Percentiles rank a stretch among this genome's conserved stretches.
Conservation (phyloP, 2,888 invertebrate species). For the Petrolisthes manimaculis region DNA sequence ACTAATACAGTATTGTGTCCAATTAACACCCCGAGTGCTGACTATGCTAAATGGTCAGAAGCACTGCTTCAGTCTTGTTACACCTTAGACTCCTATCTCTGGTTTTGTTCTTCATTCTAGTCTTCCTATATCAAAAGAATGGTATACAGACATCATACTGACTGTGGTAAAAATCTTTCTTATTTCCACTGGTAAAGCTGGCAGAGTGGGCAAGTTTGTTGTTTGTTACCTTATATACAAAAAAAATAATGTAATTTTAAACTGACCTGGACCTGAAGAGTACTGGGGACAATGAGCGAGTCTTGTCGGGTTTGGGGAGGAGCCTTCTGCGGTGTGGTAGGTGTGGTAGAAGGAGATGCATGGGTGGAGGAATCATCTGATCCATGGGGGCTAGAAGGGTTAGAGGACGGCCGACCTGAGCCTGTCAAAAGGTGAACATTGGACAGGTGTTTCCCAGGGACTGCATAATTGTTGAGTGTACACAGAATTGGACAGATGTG, state of each 20-base stretch:
- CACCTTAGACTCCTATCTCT: no score
- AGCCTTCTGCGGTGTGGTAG: conserved; percentile 62
- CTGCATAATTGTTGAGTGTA: background rate
- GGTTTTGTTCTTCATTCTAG: no score
- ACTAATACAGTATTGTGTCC: no score
- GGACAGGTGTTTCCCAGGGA: background rate
- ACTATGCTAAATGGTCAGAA: no score
- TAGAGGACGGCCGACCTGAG: conserved; percentile 73
- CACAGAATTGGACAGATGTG: background rate
- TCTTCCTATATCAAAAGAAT: no score
- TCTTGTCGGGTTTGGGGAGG: conserved; percentile 52
- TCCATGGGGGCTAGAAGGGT: conserved; percentile 81
- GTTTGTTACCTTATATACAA: no score
- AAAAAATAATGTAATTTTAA: background rate
- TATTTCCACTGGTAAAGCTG: no score
- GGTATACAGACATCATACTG: no score
- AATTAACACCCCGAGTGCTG: no score
- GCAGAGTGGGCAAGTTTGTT: no score
- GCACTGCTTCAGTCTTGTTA: no score
- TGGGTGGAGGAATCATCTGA: conserved; percentile 77
- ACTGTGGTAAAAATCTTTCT: no score
- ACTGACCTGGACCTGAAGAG: conserved; percentile 60
- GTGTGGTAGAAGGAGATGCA: conserved; percentile 62
- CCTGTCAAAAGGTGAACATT: background rate
- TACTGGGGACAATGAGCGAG: conserved; percentile 55